Conservation (phyloP, 1,140 invertebrate genomes). For the Bombus waltoni region DNA sequence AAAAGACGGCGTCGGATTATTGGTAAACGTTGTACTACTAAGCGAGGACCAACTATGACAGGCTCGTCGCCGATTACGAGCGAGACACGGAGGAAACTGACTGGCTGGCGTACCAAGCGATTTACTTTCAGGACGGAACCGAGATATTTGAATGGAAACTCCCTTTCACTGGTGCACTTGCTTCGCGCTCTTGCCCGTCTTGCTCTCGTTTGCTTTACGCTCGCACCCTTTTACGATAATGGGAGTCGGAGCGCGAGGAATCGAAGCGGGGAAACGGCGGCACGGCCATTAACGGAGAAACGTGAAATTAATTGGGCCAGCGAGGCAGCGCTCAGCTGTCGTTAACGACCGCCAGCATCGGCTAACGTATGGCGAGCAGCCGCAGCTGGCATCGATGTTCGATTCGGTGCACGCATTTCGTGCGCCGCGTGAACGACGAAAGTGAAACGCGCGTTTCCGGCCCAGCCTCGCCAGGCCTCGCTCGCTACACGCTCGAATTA, state of each 20-base stretch:
- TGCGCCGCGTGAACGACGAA: too few relatives aligned
- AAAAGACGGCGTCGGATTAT: too few relatives aligned
- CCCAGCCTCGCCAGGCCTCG: too few relatives aligned
- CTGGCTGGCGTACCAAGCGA: background rate
- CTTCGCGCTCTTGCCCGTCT: background rate
- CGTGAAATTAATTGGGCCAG: slow-evolving; percentile 3
- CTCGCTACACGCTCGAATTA: too few relatives aligned
- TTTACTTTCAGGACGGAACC: background rate
- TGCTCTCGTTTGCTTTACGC: background rate
- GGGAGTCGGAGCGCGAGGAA: too few relatives aligned
- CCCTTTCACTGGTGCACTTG: slow-evolving; percentile 15
- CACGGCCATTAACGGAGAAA: background rate
- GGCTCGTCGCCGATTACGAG: too few relatives aligned
- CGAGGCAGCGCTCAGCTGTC: background rate
- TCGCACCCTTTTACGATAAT: slow-evolving; percentile 22
- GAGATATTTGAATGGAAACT: slow-evolving; percentile 10
- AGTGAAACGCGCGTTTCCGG: too few relatives aligned
- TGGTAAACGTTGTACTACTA: too few relatives aligned
- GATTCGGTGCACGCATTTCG: background rate
- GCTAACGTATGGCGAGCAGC: background rate
- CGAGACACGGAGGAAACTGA: background rate
- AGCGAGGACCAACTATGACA: too few relatives aligned
- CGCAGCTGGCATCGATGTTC: background rate
- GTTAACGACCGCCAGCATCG: background rate
- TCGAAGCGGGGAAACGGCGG: background rate